Conservation (phyloP, 2,113 vertebrate genomes). For the Amblyornis subalaris region DNA sequence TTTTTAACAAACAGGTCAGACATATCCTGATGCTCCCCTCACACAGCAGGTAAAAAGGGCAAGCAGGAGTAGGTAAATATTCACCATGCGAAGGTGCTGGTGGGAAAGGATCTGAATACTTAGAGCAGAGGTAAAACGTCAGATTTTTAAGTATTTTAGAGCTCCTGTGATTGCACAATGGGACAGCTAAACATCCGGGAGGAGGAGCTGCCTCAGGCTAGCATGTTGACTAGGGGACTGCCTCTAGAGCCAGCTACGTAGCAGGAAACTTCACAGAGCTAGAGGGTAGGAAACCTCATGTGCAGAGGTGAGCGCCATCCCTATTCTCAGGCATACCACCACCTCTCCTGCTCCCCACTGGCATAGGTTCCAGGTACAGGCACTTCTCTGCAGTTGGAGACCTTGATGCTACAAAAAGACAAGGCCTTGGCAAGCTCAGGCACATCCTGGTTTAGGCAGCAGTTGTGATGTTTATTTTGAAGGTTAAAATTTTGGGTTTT, state of each 20-base stretch:
- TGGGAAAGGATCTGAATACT: background rate
- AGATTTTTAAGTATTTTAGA: background rate
- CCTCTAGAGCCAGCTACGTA: background rate
- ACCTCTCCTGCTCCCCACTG: rapidly evolving
- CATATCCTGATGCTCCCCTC: background rate
- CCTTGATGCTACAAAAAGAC: background rate
- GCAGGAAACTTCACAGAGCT: background rate
- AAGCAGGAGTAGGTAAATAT: background rate
- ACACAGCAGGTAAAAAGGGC: background rate
- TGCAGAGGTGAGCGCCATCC: too few species aligned
- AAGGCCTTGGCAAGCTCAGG: rapidly evolving
- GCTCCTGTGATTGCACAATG: background rate
- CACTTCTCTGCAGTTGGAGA: background rate
- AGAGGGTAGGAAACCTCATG: background rate
- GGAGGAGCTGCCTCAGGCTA: background rate
- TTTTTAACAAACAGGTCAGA: background rate
- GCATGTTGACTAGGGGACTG: background rate
- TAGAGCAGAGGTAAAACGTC: background rate
- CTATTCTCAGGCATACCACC: too few species aligned
- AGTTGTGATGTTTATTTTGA: background rate
- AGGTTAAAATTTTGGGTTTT: background rate
- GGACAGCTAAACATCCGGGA: background rate
- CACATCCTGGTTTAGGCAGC: background rate
- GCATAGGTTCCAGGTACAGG: background rate
- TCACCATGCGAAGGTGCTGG: background rate